A percentile compares a stretch with the other conserved stretches of the same genome.
These are phyloP conservation scores for Rhegmatorhina hoffmannsi DNA, from an alignment of 2,113 vertebrate species.

Conservation along the genomic window DNA sequence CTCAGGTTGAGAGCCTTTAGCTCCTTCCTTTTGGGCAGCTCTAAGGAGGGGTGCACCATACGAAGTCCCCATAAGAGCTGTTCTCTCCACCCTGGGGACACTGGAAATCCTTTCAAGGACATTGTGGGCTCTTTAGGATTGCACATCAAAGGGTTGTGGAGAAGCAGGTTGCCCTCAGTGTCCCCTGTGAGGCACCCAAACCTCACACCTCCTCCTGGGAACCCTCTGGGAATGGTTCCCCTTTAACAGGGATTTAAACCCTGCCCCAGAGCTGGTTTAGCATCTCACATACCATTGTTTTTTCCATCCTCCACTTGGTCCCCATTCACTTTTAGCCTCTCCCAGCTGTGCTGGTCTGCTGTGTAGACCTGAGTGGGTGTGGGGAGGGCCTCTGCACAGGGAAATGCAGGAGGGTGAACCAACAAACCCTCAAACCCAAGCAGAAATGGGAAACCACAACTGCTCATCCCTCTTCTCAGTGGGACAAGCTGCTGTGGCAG, in stretches of 20 bases:
- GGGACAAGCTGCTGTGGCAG: neutral
- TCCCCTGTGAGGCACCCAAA: neutral
- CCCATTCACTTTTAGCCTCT: neutral
- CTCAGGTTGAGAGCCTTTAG: neutral
- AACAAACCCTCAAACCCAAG: neutral
- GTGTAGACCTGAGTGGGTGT: neutral
- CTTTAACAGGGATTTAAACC: neutral
- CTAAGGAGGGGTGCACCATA: neutral
- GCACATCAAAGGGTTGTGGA: neutral
- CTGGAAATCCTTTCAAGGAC: neutral
- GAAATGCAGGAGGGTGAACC: neutral
- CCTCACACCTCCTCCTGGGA: neutral
- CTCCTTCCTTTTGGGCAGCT: neutral
- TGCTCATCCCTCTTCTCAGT: neutral
- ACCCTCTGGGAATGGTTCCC: neutral
- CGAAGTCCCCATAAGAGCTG: neutral
- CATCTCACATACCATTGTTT: fast-evolving
- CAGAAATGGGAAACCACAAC: neutral
- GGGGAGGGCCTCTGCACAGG: neutral
- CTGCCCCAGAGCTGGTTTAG: neutral
- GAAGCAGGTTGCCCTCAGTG: neutral
- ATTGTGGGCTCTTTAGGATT: neutral
- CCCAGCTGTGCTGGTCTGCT: neutral
- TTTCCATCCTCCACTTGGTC: neutral
- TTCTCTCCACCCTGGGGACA: neutral